Evolutionary conservation across 2,888 invertebrate genomes (phyloP).

Genomic region (Stratiomys singularior): DNA sequence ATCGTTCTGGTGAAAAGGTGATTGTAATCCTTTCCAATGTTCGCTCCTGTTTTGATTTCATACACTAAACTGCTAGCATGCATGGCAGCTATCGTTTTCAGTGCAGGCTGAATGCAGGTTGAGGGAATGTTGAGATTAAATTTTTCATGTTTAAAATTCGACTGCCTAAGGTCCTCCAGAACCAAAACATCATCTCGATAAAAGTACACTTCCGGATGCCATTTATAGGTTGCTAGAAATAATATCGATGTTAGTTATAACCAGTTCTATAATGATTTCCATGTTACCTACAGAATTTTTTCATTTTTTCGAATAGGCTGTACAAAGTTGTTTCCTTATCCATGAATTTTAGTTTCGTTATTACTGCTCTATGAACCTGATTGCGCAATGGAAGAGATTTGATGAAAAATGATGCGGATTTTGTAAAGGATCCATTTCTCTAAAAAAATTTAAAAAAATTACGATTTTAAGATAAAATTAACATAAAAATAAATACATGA

Average conservation of each 20-base stretch:
- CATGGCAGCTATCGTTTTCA: conserved; percentile 60
- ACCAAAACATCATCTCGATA: conserved; percentile 45
- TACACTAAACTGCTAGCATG: conserved; percentile 61
- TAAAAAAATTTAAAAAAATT: neutral
- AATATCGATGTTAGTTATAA: neutral
- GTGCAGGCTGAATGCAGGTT: conserved; percentile 56
- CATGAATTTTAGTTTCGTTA: conserved; percentile 28
- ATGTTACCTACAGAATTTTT: no score
- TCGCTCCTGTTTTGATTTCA: conserved; percentile 55
- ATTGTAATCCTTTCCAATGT: conserved; percentile 38
- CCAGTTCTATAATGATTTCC: neutral
- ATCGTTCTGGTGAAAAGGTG: conserved; percentile 14
- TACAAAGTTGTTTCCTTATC: conserved; percentile 27
- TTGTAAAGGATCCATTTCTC: neutral
- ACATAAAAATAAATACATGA: no score
- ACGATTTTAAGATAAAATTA: no score
- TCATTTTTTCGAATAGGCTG: conserved; percentile 34
- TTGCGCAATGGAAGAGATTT: conserved; percentile 33
- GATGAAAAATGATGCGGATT: conserved; percentile 35
- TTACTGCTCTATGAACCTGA: conserved; percentile 6
- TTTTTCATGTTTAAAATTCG: conserved; percentile 23
- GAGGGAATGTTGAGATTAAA: conserved; percentile 26
- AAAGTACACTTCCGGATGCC: conserved; percentile 43
- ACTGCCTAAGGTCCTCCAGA: conserved; percentile 45
- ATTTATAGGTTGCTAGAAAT: conserved; percentile 43